phyloP scores from a whole-genome alignment of 2,113 vertebrate species.

The Myanophis thanlyinensis region DNA sequence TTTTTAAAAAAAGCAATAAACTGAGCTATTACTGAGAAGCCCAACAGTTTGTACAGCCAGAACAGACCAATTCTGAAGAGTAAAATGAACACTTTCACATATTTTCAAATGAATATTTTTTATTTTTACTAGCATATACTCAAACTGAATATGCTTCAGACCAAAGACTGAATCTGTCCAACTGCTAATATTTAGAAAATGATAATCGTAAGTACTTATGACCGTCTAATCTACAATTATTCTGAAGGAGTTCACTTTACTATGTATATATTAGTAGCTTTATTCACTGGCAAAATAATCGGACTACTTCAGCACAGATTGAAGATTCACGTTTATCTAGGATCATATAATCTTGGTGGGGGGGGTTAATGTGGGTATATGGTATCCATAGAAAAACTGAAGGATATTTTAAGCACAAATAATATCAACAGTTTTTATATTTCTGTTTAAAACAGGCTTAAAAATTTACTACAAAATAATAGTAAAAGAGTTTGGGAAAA shows the following conservation, averaged over 20 bases:
- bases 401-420: not conserved
- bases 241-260: slow-evolving; percentile 21
- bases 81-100: slow-evolving; percentile 41
- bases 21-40: slow-evolving; percentile 19
- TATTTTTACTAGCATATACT: slow-evolving; percentile 18
- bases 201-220: not conserved
- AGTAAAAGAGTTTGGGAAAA: not conserved
- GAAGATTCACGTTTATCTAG: not conserved
- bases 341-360: not conserved
- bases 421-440: not conserved
- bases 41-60: slow-evolving; percentile 16
- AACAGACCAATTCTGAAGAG: slow-evolving; percentile 16
- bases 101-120: slow-evolving; percentile 50
- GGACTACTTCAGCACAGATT: not conserved
- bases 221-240: not conserved
- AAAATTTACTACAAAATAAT: slow-evolving; percentile 7
- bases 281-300: not conserved
- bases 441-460: not conserved
- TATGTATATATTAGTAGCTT: not conserved
- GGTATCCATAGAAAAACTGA: not conserved
- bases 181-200: slow-evolving; percentile 37
- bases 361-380: not conserved
- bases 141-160: not conserved
- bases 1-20: slow-evolving; percentile 29
- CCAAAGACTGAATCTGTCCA: slow-evolving; percentile 9